Base-by-base conservation (phyloP, 2,797 vertebrate genomes). In the Helicolenus hilgendorfi region DNA sequence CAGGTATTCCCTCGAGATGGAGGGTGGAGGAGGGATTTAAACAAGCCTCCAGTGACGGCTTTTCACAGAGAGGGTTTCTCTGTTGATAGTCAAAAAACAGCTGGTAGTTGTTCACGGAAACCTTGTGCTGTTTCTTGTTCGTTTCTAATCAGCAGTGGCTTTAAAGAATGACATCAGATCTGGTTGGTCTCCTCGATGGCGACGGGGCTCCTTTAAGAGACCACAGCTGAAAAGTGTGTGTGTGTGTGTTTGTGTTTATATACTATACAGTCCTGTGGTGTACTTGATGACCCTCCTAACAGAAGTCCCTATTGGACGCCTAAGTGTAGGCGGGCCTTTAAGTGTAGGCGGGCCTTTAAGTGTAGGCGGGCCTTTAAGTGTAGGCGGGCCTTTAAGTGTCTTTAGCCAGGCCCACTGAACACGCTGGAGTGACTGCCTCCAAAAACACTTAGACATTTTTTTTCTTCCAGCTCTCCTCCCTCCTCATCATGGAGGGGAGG, bases 251-350 rank as follows among this genome's bases (percentile, higher is more conserved):
- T 72, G 31, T 87, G 73, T 87, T 89, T 68, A 82, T 73, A 85
- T 92, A 53, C 85, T 88, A 5, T 10, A 1, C 36, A 22, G 82
- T 67, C 76, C 64, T 62, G 26, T 80, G 69, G 26, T 86, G 85
- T 65, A 95, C 96, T 88, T 45, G 6, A 4, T 90, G 90, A 97
- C 95, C 92, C 94, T 60, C 58, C 8, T 49, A 63, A 83, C 38
- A 65, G 13, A 56, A 41, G 45, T 33, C 1, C 71, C 72, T 27
- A 94, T 90, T 95, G 94, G 94, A 14, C 45, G 65, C 38, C 38
- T 18, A 45, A 7, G 41, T 45, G 15, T 49, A 49, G 15, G 41
- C 26, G 26, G 26, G 26, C 26, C 79, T 80, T 68, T 13, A 8
- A 60, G 10, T 33, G 18, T 79, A 64, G 91, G 87, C n/a, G n/a